A percentile compares a stretch with the other conserved stretches of the same genome.
These are phyloP conservation scores for Metalampra italica DNA, from an alignment of 2,888 invertebrate genomes.

Conservation along the genomic window DNA sequence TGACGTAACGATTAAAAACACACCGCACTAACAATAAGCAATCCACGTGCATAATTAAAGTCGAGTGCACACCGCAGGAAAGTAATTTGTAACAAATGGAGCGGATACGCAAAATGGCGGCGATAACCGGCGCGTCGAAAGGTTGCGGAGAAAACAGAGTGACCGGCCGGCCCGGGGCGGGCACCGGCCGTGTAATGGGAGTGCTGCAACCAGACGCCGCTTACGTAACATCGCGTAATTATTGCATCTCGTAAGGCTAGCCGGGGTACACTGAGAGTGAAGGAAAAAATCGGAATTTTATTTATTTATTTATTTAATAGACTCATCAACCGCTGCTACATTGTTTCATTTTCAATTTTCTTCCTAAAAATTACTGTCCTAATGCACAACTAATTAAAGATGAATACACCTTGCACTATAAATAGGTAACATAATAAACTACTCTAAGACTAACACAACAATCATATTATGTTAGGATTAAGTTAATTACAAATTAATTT, in stretches of 20 bases:
- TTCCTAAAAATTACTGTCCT: too few species aligned
- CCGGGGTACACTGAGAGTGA: neutral
- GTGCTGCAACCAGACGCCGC: conserved; percentile 12
- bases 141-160: conserved; percentile 17
- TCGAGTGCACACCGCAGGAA: neutral
- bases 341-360: too few species aligned
- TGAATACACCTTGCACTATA: too few species aligned
- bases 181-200: conserved; percentile 28
- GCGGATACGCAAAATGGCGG: neutral
- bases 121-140: neutral
- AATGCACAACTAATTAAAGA: too few species aligned
- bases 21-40: too few species aligned
- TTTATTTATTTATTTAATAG: neutral
- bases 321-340: too few species aligned
- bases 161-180: conserved; percentile 20
- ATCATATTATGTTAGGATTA: too few species aligned
- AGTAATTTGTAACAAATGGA: conserved; percentile 6
- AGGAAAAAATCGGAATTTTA: neutral
- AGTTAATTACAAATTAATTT: too few species aligned
- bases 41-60: too few species aligned
- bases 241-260: conserved; percentile 25
- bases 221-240: conserved; percentile 45
- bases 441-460: too few species aligned
- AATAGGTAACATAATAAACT: too few species aligned
- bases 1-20: too few species aligned